Evolutionary conservation across 2,888 invertebrate species (phyloP), one percentile per base, ranked within the genome.

Genomic region (Caenorhabditis wallacei): DNA sequence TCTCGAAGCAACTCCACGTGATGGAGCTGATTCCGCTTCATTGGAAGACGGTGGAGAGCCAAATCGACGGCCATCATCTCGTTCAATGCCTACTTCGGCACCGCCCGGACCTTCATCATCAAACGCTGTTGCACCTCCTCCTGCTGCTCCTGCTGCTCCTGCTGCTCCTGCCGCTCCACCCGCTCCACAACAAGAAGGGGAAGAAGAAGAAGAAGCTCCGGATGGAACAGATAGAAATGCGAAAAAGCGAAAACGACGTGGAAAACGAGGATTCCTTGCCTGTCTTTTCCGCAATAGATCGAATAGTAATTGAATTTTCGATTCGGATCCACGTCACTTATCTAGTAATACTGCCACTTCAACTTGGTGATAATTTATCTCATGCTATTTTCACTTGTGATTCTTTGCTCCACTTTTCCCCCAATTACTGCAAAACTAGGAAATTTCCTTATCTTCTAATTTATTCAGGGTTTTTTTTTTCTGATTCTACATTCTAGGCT

Each of bases 21-120:
- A 13, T 26, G 10, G 24, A 10, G 53, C 20, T 16, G 30, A n/a
- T 26, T 35, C 35, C 16, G 10, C 10, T 40, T 13, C 57, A 46
- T 7, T 37, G n/a, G n/a, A n/a, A 10, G 59, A 35, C 13, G 46
- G 18, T 24, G 35, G 40, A 22, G 64, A 46, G 2, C 51, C 30
- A 5, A 8, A 11, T 2, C 54, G 59, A 5, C 80, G 69, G 40
- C 69, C 69, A 4, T 78, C 78, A 0, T 69, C 69, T 16, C 61
- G 78, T 2, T 78, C 78, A 10, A 56, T 61, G 69, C 76, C 76
- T 16, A 76, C 78, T 0, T 43, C 69, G 0, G 54, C 78, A 4
- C 78, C 78, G 30, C 46, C 74, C 1, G 20, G 24, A 13, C 43
- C 24, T 18, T 30, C 57, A 20, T 7, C 46, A 0, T 64, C 61